Percentiles rank a stretch among this genome's conserved stretches.
Evolutionary conservation across 2,888 invertebrate genomes (phyloP).

Genomic region (Clusia tigrina): DNA sequence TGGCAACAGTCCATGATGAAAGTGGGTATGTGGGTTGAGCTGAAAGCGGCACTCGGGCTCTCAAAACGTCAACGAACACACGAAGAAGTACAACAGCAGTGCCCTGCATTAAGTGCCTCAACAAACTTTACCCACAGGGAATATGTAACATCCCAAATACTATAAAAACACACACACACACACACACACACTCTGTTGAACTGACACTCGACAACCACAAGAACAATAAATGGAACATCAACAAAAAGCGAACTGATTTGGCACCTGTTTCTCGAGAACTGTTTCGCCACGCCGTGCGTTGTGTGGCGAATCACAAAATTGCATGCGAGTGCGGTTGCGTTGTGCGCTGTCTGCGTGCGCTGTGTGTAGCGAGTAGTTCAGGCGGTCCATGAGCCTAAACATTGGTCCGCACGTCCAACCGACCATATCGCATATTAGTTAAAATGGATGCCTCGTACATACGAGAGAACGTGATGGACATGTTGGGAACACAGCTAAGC

Average conservation of each 20-base stretch:
- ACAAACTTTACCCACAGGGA: no score
- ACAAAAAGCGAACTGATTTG: neutral
- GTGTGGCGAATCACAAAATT: constrained; percentile 26
- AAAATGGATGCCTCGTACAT: constrained; percentile 61
- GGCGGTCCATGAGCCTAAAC: constrained; percentile 11
- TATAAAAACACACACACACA: no score
- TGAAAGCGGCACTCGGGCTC: no score
- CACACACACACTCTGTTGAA: no score
- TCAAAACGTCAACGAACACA: no score
- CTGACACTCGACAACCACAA: no score
- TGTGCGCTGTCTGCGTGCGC: constrained; percentile 2
- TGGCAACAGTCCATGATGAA: no score
- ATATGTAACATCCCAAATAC: no score
- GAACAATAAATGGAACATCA: neutral
- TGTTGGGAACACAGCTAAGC: constrained; percentile 39
- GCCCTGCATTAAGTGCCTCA: no score
- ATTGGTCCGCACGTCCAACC: constrained; percentile 7
- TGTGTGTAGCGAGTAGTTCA: neutral
- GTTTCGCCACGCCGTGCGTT: constrained; percentile 1
- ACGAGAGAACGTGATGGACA: constrained; percentile 63
- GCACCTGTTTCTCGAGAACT: neutral
- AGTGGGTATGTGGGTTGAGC: no score
- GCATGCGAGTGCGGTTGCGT: constrained; percentile 24
- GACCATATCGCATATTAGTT: constrained; percentile 39
- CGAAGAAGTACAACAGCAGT: no score